phyloP scores from a whole-genome alignment of 2,888 invertebrate species.

The Agonum fuliginosum region DNA sequence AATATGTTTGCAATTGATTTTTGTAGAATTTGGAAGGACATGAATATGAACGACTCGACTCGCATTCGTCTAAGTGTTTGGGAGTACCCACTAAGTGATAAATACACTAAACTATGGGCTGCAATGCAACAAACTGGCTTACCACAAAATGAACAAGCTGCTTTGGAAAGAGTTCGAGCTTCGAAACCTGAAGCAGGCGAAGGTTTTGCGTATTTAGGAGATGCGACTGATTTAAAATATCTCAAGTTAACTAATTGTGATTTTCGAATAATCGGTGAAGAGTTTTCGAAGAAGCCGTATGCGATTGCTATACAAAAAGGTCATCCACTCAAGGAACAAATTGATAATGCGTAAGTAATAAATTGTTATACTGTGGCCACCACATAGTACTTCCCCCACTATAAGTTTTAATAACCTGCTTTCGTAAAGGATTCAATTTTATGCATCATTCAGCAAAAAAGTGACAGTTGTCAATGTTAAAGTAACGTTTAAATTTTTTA shows the following conservation, averaged over 20 bases:
- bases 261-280: neutral
- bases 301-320: conserved; percentile 24
- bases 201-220: neutral
- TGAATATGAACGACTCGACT: neutral
- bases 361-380: too few species aligned
- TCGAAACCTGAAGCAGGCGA: neutral
- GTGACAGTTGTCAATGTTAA: too few species aligned
- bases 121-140: neutral
- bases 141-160: neutral
- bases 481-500: too few species aligned
- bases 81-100: conserved; percentile 14
- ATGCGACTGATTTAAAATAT: neutral
- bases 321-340: conserved; percentile 2
- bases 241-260: neutral
- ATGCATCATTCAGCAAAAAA: too few species aligned
- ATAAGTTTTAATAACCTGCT: too few species aligned
- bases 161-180: neutral
- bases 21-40: conserved; percentile 24
- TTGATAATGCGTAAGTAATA: neutral
- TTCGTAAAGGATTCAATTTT: too few species aligned
- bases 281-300: conserved; percentile 6
- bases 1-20: too few species aligned
- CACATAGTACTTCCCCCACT: too few species aligned
- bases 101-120: neutral
- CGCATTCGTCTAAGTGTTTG: neutral